Evolutionary conservation across 2,797 vertebrate genomes (phyloP), one percentile per base, ranked within the genome.

Genomic region (Meriones psammophilus): DNA sequence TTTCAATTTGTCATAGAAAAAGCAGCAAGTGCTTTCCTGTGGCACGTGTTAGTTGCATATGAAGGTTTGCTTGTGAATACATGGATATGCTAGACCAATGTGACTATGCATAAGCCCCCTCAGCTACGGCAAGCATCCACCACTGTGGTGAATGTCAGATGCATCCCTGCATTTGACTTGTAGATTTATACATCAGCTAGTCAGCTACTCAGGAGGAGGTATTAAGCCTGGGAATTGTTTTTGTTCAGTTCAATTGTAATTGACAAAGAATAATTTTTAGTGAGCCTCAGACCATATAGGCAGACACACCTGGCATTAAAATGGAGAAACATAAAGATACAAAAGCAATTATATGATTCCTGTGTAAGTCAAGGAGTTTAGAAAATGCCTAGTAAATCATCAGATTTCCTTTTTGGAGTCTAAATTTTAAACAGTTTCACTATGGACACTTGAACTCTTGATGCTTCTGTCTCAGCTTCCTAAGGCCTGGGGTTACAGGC

Each of bases 321-420:
- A 14, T 91, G 10, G 10, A 42, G 84, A 62, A 79, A 89, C 13
- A 18, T 14, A 71, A 33, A n/a, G 8, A 73, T 80, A 9, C n/a
- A 69, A 69, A 33, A 86, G n/a, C 22, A 54, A 14, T 73, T 15
- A 36, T 84, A n/a, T 60, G 39, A 62, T 5, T 88, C 50, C 68
- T 39, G 18, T 88, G 30, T 58, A 91, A 92, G 50, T 14, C 74
- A 73, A 95, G 94, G 39, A 33, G 62, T 18, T 84, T 78, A 39
- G 74, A 89, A 86, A 90, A 77, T 78, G 77, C 77, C 56, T 83
- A 42, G 46, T 24, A 96, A 92, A 64, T 7, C n/a, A 42, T 46
- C 42, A 78, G 42, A 24, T 39, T 39, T 39, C 28, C 58, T 62
- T 62, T 39, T 36, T 58, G 22, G 5, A 81, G n/a, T 36, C 10